Conservation (phyloP, 2,797 vertebrate genomes). For the Channa striata region DNA sequence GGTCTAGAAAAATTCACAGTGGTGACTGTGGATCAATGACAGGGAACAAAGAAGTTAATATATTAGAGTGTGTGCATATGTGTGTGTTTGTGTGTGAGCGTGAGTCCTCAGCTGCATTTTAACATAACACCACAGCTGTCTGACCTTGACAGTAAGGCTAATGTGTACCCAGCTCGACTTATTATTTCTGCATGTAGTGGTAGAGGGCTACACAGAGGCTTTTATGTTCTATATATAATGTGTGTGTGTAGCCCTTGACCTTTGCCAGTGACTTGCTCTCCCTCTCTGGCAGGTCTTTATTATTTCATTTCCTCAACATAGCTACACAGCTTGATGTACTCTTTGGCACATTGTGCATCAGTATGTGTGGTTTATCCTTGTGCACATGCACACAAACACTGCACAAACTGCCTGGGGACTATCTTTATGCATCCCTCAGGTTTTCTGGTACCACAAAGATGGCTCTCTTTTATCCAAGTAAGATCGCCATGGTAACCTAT, state of each 20-base stretch:
- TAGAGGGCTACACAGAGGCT: conserved; percentile 4
- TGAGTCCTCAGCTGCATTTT: conserved; percentile 51
- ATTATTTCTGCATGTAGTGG: conserved; percentile 34
- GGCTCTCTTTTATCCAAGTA: not conserved
- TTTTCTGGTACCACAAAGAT: no score
- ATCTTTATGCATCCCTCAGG: no score
- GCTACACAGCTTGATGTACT: conserved; percentile 17
- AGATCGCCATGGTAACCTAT: not conserved
- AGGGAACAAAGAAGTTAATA: not conserved
- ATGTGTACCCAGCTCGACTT: not conserved
- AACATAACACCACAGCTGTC: conserved; percentile 57
- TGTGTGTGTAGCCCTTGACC: conserved; percentile 42
- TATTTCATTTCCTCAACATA: conserved; percentile 31
- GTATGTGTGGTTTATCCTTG: not conserved
- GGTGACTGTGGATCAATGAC: no score
- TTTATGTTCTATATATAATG: no score
- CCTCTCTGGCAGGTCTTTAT: conserved; percentile 39
- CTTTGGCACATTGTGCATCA: conserved; percentile 4
- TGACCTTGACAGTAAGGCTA: conserved; percentile 59
- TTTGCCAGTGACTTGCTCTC: conserved; percentile 30
- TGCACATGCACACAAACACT: conserved; percentile 7
- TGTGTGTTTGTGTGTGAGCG: conserved; percentile 36
- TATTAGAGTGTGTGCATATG: conserved; percentile 2
- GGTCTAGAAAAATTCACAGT: no score
- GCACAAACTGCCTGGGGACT: conserved; percentile 18